These are phyloP conservation scores for Dryocosmus kuriphilus DNA, from an alignment of 2,888 invertebrate species.

Conservation along the genomic window DNA sequence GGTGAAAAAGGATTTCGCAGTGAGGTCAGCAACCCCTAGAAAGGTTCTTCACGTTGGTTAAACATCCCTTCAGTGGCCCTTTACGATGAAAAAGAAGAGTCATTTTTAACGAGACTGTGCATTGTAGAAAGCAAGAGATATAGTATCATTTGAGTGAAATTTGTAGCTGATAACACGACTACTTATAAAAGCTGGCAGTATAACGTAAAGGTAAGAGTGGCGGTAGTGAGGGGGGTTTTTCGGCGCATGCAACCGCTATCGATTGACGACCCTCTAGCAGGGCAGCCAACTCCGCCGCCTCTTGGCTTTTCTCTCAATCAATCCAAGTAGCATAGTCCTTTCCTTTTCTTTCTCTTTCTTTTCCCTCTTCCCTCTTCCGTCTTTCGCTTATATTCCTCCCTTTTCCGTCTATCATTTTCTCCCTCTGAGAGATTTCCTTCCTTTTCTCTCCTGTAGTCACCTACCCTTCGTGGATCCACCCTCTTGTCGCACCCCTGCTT, in stretches of 20 bases:
- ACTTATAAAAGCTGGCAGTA: slow-evolving; percentile 8
- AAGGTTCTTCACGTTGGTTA: slow-evolving; percentile 13
- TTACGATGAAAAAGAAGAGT: background rate
- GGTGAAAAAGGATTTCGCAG: background rate
- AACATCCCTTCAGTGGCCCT: background rate
- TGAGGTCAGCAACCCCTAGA: background rate
- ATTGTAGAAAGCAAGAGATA: background rate
- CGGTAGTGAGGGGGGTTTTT: slow-evolving; percentile 59
- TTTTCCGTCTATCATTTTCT: slow-evolving; percentile 35
- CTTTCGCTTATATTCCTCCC: slow-evolving; percentile 19
- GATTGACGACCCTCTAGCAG: slow-evolving; percentile 64
- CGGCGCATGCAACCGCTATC: slow-evolving; percentile 70
- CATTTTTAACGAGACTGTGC: background rate
- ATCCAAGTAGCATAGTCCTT: slow-evolving; percentile 59
- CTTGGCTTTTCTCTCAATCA: slow-evolving; percentile 69
- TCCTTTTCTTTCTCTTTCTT: slow-evolving; percentile 43
- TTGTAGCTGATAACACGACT: background rate
- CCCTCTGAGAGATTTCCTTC: background rate
- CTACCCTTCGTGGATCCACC: slow-evolving; percentile 6
- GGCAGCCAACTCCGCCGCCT: slow-evolving; percentile 54
- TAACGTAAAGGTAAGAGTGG: slow-evolving; percentile 43
- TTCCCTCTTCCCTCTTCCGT: slow-evolving; percentile 39
- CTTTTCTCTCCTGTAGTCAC: slow-evolving; percentile 26
- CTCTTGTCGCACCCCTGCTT: slow-evolving; percentile 32
- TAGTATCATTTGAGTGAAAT: background rate